Conservation (phyloP, 2,797 vertebrate genomes). For the Malacoraja senta region DNA sequence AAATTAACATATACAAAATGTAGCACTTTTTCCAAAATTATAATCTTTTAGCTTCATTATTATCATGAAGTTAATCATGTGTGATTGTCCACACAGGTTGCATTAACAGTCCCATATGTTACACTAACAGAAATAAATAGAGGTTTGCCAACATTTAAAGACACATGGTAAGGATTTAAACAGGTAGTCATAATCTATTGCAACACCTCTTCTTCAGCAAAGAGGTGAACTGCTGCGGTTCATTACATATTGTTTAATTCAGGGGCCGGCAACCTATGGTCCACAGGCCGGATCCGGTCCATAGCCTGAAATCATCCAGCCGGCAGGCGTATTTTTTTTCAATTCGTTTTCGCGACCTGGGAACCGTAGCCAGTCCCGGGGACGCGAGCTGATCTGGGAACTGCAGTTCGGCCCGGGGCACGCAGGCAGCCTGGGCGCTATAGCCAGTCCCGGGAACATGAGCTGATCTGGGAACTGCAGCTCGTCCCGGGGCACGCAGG, state of each 20-base stretch:
- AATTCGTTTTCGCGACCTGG: too few relatives aligned
- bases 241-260: not conserved
- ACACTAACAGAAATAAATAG: conserved; percentile 22
- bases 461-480: too few relatives aligned
- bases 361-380: too few relatives aligned
- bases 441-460: too few relatives aligned
- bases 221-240: not conserved
- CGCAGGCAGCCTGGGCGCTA: too few relatives aligned
- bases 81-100: not conserved
- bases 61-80: not conserved
- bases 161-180: not conserved
- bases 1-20: not conserved
- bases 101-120: not conserved
- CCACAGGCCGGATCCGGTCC: too few relatives aligned
- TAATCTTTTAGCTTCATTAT: not conserved
- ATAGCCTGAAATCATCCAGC: too few relatives aligned
- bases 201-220: not conserved
- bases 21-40: not conserved
- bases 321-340: too few relatives aligned
- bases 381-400: too few relatives aligned
- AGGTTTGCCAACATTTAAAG: conserved; percentile 2
- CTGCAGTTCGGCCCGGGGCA: too few relatives aligned
- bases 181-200: not conserved
- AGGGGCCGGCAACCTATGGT: too few relatives aligned
- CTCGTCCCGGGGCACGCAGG: too few relatives aligned